A percentile compares a stretch with the other conserved stretches of the same genome.
Conservation (phyloP, 1,140 invertebrate genomes). For the Bombus waltoni region DNA sequence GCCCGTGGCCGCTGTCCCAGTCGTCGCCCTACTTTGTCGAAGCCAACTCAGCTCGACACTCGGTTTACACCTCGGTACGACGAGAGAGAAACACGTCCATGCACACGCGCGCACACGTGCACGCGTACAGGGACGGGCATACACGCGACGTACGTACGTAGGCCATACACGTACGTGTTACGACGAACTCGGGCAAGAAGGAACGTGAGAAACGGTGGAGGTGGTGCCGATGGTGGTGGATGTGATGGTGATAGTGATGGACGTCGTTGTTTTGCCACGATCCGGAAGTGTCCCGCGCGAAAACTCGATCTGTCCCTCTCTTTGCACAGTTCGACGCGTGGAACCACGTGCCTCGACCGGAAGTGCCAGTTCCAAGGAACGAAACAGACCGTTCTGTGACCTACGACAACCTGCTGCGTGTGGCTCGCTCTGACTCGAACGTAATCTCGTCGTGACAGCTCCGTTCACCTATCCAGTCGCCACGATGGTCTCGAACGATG, state of each 20-base stretch:
- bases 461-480: background rate
- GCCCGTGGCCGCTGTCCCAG: slow-evolving; percentile 79
- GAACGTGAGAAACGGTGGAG: background rate
- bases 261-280: slow-evolving; percentile 25
- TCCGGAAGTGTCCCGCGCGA: slow-evolving; percentile 51
- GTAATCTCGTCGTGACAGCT: slow-evolving; percentile 14
- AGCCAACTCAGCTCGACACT: slow-evolving; percentile 79
- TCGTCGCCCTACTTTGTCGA: slow-evolving; percentile 83
- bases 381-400: slow-evolving; percentile 41
- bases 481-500: background rate
- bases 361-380: slow-evolving; percentile 31
- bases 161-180: background rate
- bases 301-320: slow-evolving; percentile 11
- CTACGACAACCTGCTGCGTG: slow-evolving; percentile 61
- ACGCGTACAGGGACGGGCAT: background rate
- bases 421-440: slow-evolving; percentile 10
- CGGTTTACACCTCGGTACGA: slow-evolving; percentile 70
- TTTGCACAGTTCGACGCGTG: background rate
- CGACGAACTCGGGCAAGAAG: background rate
- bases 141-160: background rate
- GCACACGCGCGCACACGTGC: slow-evolving; percentile 23
- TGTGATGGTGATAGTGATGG: slow-evolving; percentile 36
- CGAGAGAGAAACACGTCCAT: slow-evolving; percentile 58
- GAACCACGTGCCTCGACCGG: slow-evolving; percentile 48
- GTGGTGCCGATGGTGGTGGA: slow-evolving; percentile 30